A percentile compares a stretch with the other conserved stretches of the same genome.
phyloP scores from a whole-genome alignment of 2,888 invertebrate genomes.

The Drosophila mimica region DNA sequence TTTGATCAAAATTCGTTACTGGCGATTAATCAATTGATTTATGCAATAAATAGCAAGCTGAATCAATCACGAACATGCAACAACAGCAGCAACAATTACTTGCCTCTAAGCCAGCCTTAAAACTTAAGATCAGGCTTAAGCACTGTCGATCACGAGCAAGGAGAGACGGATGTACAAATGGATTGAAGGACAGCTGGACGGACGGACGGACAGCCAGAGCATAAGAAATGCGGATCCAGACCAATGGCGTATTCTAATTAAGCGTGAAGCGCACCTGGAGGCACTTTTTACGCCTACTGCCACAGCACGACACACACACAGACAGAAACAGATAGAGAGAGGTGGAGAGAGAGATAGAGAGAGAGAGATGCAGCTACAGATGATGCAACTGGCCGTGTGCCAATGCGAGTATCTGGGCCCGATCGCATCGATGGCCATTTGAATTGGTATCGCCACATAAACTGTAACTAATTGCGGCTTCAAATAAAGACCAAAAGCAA shows the following conservation, averaged over 20 bases:
- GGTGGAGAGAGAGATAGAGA: slow-evolving; percentile 6
- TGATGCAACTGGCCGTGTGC: slow-evolving; percentile 46
- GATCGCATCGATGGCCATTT: slow-evolving; percentile 64
- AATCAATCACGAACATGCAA: slow-evolving; percentile 65
- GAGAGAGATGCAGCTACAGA: slow-evolving; percentile 6
- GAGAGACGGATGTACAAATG: neutral
- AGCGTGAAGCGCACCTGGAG: slow-evolving; percentile 85
- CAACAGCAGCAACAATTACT: neutral
- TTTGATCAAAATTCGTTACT: slow-evolving; percentile 32
- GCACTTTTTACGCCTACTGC: slow-evolving; percentile 77
- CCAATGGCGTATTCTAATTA: slow-evolving; percentile 81
- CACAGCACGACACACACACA: slow-evolving; percentile 11
- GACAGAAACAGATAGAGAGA: neutral
- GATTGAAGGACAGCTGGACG: neutral
- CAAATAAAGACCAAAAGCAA: slow-evolving; percentile 77
- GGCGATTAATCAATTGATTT: slow-evolving; percentile 52
- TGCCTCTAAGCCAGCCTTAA: slow-evolving; percentile 18
- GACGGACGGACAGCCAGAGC: slow-evolving; percentile 15
- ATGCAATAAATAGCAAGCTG: slow-evolving; percentile 48
- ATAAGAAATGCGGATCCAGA: slow-evolving; percentile 26
- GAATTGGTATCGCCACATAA: slow-evolving; percentile 76
- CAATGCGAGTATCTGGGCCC: slow-evolving; percentile 40
- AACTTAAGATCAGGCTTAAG: slow-evolving; percentile 21
- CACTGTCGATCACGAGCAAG: slow-evolving; percentile 14
- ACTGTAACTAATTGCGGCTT: slow-evolving; percentile 84